phyloP scores from a whole-genome alignment of 2,797 vertebrate genomes.

The Sebastes jordani region DNA sequence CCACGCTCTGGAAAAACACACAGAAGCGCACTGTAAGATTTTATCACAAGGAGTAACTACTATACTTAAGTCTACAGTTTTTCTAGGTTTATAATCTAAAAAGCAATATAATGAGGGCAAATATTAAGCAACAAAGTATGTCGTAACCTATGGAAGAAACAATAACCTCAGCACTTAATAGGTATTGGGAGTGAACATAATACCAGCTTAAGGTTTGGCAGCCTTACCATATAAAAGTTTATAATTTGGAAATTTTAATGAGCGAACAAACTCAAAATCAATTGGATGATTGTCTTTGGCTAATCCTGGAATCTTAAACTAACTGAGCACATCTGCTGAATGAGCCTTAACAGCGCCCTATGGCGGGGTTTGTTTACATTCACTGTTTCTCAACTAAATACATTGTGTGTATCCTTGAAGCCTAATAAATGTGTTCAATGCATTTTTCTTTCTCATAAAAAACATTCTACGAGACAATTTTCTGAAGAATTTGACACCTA shows the following conservation, averaged over 20 bases:
- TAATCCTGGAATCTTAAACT: not conserved
- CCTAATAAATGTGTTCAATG: not conserved
- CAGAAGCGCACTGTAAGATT: not conserved
- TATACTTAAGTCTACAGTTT: not conserved
- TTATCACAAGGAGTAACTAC: not conserved
- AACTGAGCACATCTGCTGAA: not conserved
- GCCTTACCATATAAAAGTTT: not conserved
- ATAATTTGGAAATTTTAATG: constrained; percentile 38
- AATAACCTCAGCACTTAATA: constrained; percentile 10
- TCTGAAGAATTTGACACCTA: not conserved
- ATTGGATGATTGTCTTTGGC: constrained; percentile 16
- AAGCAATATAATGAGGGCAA: not conserved
- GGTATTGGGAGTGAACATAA: not conserved
- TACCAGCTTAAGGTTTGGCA: not conserved
- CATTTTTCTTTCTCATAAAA: not conserved
- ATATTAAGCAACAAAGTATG: not conserved
- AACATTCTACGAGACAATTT: not conserved
- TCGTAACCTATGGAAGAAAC: constrained; percentile 9
- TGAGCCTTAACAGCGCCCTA: not conserved
- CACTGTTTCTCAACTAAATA: not conserved
- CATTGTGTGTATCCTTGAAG: not conserved
- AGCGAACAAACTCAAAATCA: constrained; percentile 25
- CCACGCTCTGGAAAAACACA: constrained; percentile 87
- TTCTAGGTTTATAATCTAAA: constrained; percentile 6
- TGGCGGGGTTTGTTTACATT: not conserved